Base-by-base conservation (phyloP, 2,113 vertebrate genomes). In the Hydrolagus affinis region DNA sequence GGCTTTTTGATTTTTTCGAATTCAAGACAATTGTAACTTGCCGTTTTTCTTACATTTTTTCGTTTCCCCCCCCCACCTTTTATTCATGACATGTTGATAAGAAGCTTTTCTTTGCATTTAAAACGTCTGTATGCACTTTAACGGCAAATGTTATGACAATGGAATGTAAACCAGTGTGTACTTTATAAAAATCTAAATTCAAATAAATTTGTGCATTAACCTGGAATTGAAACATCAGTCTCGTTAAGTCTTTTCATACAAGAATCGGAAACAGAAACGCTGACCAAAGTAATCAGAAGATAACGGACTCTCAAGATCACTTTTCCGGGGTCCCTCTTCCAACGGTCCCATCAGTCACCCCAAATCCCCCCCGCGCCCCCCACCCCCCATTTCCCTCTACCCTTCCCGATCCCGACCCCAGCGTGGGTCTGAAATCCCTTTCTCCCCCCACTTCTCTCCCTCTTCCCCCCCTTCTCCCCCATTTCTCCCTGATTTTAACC, bases 161-260 rank as follows among this genome's bases (percentile, higher is more conserved):
- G 85, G 87, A 90, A 88, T 90, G 89, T 89, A 89, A 87, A 85
- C 70, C 80, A 87, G 85, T n/a, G 77, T 66, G 78, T 83, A 86
- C 86, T 86, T 86, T 89, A 87, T 88, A 87, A 87, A 88, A 89
- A 85, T 86, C 85, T 86, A 87, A 88, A 89, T 70, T 86, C 85
- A 87, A 90, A 90, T 90, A 90, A 90, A 90, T 86, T n/a, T 86
- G 87, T 90, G 88, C 85, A 88, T 88, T 89, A 89, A 88, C 85
- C 86, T 87, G 85, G 44, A 86, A 86, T 86, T 23, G 57, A 56
- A 70, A 3, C 32, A 23, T 3, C 4, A n/a, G 21, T 70, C n/a
- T 73, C 14, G n/a, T n/a, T 69, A 11, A 7, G 1, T 86, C 68
- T 44, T 44, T 44, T 44, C n/a, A 44, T 44, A 44, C 44, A 44